A percentile compares a stretch with the other conserved stretches of the same genome.
phyloP scores from a whole-genome alignment of 2,888 invertebrate genomes.

The Allophyes oxyacanthae region DNA sequence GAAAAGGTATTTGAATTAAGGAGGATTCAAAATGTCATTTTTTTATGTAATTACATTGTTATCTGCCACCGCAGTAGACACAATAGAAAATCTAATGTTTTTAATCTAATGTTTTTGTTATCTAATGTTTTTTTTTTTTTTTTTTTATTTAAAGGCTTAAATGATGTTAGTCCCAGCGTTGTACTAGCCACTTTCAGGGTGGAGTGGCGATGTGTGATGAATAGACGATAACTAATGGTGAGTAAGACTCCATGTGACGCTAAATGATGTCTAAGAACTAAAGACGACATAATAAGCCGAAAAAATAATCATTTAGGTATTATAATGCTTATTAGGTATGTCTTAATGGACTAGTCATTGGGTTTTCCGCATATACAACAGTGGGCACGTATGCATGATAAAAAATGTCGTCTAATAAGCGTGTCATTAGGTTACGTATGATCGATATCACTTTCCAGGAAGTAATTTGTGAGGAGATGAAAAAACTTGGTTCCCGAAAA shows the following conservation, averaged over 20 bases:
- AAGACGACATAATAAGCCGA: conserved; percentile 22
- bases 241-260: conserved; percentile 26
- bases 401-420: conserved; percentile 24
- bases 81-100: no score
- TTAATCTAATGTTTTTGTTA: no score
- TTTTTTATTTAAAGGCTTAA: no score
- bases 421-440: conserved; percentile 13
- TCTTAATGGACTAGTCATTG: conserved; percentile 25
- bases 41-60: no score
- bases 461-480: conserved; percentile 8
- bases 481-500: conserved; percentile 14
- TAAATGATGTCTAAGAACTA: conserved; percentile 12
- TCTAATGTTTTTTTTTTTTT: no score
- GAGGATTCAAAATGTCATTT: no score
- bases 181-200: no score
- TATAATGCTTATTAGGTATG: not conserved
- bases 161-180: no score
- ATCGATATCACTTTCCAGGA: conserved; percentile 16
- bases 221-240: conserved; percentile 15
- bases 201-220: no score
- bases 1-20: no score
- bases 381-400: conserved; percentile 1
- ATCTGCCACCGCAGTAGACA: no score
- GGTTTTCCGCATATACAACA: conserved; percentile 23
- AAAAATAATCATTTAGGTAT: conserved; percentile 16